Evolutionary conservation across 1,140 invertebrate genomes (phyloP), one percentile per base, ranked within the genome.

Genomic region (Drosophila pseudoananassae): DNA sequence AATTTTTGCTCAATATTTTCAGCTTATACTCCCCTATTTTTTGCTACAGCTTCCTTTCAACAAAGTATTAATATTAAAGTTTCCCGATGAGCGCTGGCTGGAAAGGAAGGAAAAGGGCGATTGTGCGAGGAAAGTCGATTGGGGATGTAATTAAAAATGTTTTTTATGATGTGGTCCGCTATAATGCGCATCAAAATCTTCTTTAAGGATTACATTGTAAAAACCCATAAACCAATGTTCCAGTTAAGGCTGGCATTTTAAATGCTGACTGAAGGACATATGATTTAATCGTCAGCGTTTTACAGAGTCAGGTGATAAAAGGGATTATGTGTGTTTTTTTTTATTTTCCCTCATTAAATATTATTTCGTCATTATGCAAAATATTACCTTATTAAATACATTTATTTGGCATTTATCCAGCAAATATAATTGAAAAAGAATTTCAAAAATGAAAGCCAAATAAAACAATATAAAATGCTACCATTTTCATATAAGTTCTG

Each of bases 11-110:
- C 66, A 69, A 69, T 69, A 69, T 69, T 66, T 54, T 46, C 63
- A 63, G n/a, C 49, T 64, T 23, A 23, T 25, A 23, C 33, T 23
- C 20, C 27, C 59, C 64, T 15, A 51, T 33, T 10, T 14, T 6
- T 20, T 10, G 33, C 9, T 15, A 23, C 49, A 55, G 3, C 40
- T 66, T 29, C 50, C 14, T 70, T 69, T 69, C 64, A 69, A 55
- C 66, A 70, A 70, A 70, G 64, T 70, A 70, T 70, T 70, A 70
- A 70, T 70, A 69, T 70, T 69, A 70, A 70, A 70, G 66, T 69
- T 69, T 69, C 15, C 31, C 17, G 64, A 25, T 45, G 64, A 56
- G 40, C n/a, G 12, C 14, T 20, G 27, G 63, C 33, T 47, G 47
- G 47, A 47, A 68, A 47, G 43, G 50, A 47, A 56, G 43, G 27